phyloP scores from a whole-genome alignment of 2,797 vertebrate species.

The Tenualosa ilisha region DNA sequence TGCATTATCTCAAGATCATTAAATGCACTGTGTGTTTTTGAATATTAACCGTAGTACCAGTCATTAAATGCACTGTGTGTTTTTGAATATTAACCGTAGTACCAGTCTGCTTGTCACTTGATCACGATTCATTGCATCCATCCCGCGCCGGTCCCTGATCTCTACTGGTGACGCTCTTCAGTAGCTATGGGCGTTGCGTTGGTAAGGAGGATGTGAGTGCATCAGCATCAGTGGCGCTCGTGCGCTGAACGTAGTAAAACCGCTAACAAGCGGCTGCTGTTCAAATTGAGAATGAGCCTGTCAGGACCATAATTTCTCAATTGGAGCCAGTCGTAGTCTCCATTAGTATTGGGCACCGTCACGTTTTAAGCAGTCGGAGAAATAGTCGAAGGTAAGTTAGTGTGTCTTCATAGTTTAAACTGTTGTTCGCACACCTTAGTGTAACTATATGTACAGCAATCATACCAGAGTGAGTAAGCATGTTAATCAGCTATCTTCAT shows the following conservation, averaged over 20 bases:
- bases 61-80: background rate
- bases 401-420: background rate
- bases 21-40: background rate
- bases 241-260: background rate
- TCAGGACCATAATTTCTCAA: too few species aligned
- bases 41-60: background rate
- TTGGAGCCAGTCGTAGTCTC: background rate
- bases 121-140: background rate
- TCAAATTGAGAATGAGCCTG: background rate
- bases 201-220: background rate
- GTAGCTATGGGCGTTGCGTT: constrained; percentile 15
- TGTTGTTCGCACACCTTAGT: too few species aligned
- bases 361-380: background rate
- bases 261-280: background rate
- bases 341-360: background rate
- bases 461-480: too few species aligned
- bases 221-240: constrained; percentile 6
- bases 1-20: too few species aligned
- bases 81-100: background rate
- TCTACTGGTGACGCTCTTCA: background rate
- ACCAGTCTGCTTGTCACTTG: background rate
- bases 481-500: too few species aligned
- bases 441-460: too few species aligned
- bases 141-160: background rate
- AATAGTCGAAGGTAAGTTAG: background rate